phyloP scores from a whole-genome alignment of 1,140 invertebrate species.

The Drosophila lowei region DNA sequence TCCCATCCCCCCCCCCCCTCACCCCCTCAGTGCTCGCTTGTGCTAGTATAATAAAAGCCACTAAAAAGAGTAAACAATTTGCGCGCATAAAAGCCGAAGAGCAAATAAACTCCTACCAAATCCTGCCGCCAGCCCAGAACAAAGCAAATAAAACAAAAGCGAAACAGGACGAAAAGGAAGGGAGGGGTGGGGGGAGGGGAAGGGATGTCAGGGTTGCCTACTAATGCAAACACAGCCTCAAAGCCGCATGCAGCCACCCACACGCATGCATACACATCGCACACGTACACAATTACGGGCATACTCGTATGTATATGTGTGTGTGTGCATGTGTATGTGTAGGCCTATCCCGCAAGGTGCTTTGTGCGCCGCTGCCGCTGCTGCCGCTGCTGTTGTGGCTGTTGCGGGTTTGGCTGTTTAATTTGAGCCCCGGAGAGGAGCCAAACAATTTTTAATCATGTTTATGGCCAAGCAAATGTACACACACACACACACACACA shows the following conservation, averaged over 20 bases:
- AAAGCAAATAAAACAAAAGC: conserved; percentile 74
- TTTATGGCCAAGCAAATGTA: conserved; percentile 62
- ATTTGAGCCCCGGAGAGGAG: conserved; percentile 52
- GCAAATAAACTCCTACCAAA: conserved; percentile 63
- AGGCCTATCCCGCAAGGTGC: conserved; percentile 45
- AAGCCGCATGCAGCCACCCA: conserved; percentile 40
- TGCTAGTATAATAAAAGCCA: conserved; percentile 63
- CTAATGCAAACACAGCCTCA: conserved; percentile 65
- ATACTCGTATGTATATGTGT: neutral
- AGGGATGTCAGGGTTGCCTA: conserved; percentile 25
- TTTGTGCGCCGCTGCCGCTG: conserved; percentile 43
- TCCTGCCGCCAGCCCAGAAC: conserved; percentile 49
- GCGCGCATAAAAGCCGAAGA: conserved; percentile 63
- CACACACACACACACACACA: conserved; percentile 16
- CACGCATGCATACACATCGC: conserved; percentile 7
- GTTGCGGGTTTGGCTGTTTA: conserved; percentile 46
- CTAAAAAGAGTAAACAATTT: conserved; percentile 79
- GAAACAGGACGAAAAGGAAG: conserved; percentile 34
- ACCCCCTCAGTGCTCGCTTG: neutral
- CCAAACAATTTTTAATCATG: conserved; percentile 72
- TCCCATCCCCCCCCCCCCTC: neutral
- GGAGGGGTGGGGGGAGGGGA: conserved; percentile 1
- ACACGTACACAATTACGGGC: conserved; percentile 8
- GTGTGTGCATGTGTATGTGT: neutral
- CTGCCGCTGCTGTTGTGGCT: conserved; percentile 24